phyloP scores from a whole-genome alignment of 2,888 invertebrate species.

The Yponomeuta evonymella region DNA sequence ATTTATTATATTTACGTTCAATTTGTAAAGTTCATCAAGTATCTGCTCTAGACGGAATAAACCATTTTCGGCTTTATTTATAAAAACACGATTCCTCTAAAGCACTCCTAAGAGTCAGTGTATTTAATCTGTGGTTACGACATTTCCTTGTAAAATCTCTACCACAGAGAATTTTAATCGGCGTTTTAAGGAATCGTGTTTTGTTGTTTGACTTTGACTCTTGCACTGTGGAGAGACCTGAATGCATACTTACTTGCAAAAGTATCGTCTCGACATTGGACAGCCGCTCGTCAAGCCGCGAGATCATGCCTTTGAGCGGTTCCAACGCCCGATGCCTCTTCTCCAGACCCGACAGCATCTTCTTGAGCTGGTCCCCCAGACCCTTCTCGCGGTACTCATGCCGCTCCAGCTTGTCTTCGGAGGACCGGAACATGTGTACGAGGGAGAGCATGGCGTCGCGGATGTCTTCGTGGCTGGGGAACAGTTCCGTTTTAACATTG shows the following conservation, averaged over 20 bases:
- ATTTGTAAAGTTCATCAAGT: too few relatives aligned
- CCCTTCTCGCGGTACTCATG: slow-evolving; percentile 89
- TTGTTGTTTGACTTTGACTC: too few relatives aligned
- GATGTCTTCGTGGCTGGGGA: slow-evolving; percentile 80
- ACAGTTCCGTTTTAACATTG: background rate
- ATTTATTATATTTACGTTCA: too few relatives aligned
- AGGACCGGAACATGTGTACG: slow-evolving; percentile 85
- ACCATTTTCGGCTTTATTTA: too few relatives aligned
- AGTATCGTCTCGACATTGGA: slow-evolving; percentile 86
- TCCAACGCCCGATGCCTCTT: slow-evolving; percentile 83
- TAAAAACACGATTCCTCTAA: too few relatives aligned
- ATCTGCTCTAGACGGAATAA: too few relatives aligned
- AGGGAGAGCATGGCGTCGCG: slow-evolving; percentile 87
- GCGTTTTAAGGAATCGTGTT: too few relatives aligned
- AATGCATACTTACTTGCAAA: slow-evolving; percentile 36
- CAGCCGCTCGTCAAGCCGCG: slow-evolving; percentile 83
- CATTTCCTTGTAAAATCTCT: too few relatives aligned
- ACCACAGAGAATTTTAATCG: too few relatives aligned
- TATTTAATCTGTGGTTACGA: too few relatives aligned
- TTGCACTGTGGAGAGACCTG: too few relatives aligned
- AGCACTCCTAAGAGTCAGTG: too few relatives aligned
- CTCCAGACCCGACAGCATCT: slow-evolving; percentile 81
- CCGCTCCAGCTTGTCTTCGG: slow-evolving; percentile 88
- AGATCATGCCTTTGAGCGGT: slow-evolving; percentile 81
- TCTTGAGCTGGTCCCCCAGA: slow-evolving; percentile 86